Conservation (phyloP, 2,888 invertebrate genomes). For the Macaria notata region DNA sequence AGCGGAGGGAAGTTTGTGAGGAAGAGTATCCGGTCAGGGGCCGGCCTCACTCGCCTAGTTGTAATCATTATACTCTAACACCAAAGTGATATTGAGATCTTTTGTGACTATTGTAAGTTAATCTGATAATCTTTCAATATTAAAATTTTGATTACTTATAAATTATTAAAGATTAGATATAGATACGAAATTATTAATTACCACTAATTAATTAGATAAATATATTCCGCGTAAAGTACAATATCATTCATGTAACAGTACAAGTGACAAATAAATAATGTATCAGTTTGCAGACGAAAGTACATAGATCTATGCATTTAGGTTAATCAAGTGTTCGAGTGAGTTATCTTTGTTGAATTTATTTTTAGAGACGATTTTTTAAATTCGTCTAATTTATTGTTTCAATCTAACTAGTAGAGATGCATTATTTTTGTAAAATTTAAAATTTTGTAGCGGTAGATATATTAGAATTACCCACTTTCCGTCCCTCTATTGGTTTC, state of each 20-base stretch:
- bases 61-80: slow-evolving; percentile 40
- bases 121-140: slow-evolving; percentile 34
- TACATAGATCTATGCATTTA: slow-evolving; percentile 22
- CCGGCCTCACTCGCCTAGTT: slow-evolving; percentile 3
- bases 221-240: slow-evolving; percentile 24
- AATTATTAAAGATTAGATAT: slow-evolving; percentile 16
- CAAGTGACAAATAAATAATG: slow-evolving; percentile 5
- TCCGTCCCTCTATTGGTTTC: slow-evolving; percentile 20
- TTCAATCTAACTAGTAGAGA: not conserved
- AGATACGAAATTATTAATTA: slow-evolving; percentile 9
- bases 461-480: not conserved
- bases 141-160: slow-evolving; percentile 31
- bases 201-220: slow-evolving; percentile 24
- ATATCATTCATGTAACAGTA: slow-evolving; percentile 14
- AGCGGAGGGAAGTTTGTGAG: no score
- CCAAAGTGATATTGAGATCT: slow-evolving; percentile 67
- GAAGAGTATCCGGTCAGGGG: no score
- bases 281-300: not conserved
- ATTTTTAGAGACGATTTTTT: not conserved
- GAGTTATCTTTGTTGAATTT: not conserved
- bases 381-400: no score
- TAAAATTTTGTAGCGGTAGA: not conserved
- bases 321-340: not conserved
- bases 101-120: slow-evolving; percentile 39
- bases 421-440: no score